These are phyloP conservation scores for Hucho hucho DNA, from an alignment of 2,113 vertebrate genomes.

Conservation along the genomic window DNA sequence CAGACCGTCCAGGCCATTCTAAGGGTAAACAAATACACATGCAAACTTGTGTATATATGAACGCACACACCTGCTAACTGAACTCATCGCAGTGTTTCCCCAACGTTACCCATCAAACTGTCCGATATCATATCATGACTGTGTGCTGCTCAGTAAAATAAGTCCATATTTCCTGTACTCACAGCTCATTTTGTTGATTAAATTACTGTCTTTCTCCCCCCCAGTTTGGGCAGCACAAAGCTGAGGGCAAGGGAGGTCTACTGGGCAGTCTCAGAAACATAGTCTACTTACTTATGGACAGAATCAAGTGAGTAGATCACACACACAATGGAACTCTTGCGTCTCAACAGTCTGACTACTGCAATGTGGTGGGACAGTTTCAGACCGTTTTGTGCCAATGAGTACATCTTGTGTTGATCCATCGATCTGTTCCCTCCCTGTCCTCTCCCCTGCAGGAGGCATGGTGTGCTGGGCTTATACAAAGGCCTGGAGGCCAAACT, in stretches of 20 bases:
- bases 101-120: background rate
- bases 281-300: slow-evolving; percentile 67
- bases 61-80: background rate
- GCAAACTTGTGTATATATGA: background rate
- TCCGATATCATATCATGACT: background rate
- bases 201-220: background rate
- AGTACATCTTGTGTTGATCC: background rate
- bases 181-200: too few relatives aligned
- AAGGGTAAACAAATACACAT: slow-evolving; percentile 62
- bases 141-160: background rate
- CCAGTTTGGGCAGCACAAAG: slow-evolving; percentile 79
- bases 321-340: background rate
- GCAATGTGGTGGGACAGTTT: background rate
- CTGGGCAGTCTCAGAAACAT: slow-evolving; percentile 67
- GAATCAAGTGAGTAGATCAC: slow-evolving; percentile 70
- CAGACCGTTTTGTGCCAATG: background rate
- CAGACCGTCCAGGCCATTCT: slow-evolving; percentile 80
- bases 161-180: too few relatives aligned
- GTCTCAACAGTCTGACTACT: background rate
- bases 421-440: background rate
- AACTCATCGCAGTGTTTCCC: background rate
- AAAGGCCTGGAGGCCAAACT: slow-evolving; percentile 82
- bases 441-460: slow-evolving; percentile 56
- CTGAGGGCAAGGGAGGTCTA: slow-evolving; percentile 59
- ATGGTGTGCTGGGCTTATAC: slow-evolving; percentile 71